A percentile compares a stretch with the other conserved stretches of the same genome.
phyloP scores from a whole-genome alignment of 2,888 invertebrate genomes.

The Megamerina dolium region DNA sequence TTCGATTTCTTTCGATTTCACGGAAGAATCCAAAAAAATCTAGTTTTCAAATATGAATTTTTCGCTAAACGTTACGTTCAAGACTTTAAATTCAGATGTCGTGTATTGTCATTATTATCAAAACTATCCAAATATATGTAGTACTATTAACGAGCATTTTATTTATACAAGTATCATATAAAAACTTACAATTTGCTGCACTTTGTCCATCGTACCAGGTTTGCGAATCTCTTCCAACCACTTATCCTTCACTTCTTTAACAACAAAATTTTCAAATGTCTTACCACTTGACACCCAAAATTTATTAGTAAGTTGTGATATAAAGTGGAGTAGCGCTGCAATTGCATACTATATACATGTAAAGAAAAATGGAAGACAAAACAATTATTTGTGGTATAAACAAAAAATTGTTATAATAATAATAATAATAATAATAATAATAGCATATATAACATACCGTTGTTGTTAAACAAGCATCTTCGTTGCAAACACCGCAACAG shows the following conservation, averaged over 20 bases:
- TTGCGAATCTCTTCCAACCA: conserved; percentile 39
- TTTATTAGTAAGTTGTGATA: conserved; percentile 64
- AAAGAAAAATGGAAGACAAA: conserved; percentile 8
- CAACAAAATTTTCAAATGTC: conserved; percentile 53
- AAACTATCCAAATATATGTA: too few species aligned
- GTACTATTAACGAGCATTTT: too few species aligned
- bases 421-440: neutral
- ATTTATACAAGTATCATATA: neutral
- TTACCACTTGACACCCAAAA: conserved; percentile 58
- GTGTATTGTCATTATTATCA: too few species aligned
- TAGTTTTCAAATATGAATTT: too few species aligned
- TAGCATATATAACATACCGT: conserved; percentile 27
- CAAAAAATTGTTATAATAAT: too few species aligned
- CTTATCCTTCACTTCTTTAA: conserved; percentile 51
- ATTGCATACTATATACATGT: conserved; percentile 61
- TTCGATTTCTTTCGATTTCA: too few species aligned
- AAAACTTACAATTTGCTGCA: conserved; percentile 32
- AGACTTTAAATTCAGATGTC: too few species aligned
- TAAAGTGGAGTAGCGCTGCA: conserved; percentile 62
- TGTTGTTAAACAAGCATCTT: conserved; percentile 33
- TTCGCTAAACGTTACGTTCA: too few species aligned
- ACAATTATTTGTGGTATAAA: too few species aligned
- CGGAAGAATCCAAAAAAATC: too few species aligned
- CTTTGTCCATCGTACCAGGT: conserved; percentile 34
- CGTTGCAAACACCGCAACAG: conserved; percentile 35